phyloP scores from a whole-genome alignment of 2,113 vertebrate genomes.

The Plecturocebus donacophilus region DNA sequence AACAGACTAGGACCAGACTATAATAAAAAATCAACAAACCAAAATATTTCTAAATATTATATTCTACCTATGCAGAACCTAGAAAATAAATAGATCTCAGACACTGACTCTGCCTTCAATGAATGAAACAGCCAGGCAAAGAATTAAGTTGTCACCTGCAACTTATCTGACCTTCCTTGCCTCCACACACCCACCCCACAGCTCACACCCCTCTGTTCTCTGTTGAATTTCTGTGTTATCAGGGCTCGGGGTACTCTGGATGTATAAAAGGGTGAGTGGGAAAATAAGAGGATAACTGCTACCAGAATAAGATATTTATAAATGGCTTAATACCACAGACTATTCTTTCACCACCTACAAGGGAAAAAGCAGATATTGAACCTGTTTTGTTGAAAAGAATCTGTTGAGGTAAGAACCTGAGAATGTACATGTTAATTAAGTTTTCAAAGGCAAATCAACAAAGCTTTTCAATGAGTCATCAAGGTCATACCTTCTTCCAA shows the following conservation, averaged over 20 bases:
- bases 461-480: constrained; percentile 6
- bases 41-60: background rate
- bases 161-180: background rate
- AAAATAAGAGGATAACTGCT: background rate
- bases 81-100: background rate
- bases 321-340: background rate
- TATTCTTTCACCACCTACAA: background rate
- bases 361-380: background rate
- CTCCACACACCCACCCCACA: background rate
- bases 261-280: background rate
- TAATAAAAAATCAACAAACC: background rate
- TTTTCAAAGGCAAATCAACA: constrained; percentile 21
- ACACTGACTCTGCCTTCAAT: background rate
- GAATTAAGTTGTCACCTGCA: background rate
- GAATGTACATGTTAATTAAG: background rate
- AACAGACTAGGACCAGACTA: background rate
- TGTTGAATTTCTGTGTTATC: too few species aligned
- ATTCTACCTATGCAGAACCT: background rate
- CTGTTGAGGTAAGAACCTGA: background rate
- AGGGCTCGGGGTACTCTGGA: background rate
- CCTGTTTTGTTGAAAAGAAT: background rate
- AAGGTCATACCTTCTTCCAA: constrained; percentile 28
- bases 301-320: background rate
- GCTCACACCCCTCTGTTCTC: background rate
- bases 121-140: background rate